Evolutionary conservation across 2,888 invertebrate species (phyloP), one percentile per base, ranked within the genome.

Genomic region (Synergus umbraculus): DNA sequence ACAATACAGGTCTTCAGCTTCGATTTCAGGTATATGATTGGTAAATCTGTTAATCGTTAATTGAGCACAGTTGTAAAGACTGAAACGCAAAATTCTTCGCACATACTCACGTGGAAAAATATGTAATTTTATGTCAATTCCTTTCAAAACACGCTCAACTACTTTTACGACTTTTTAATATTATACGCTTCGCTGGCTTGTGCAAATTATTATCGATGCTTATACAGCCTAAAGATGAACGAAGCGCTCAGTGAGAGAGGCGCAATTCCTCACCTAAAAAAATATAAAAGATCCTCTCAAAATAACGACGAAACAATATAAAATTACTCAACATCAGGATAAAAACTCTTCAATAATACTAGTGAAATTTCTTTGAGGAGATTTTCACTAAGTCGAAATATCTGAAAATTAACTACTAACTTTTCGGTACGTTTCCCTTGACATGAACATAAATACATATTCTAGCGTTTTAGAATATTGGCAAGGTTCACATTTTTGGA

Each of bases 1-100:
- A 86, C 88, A 87, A 90, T 87, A 85, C 86, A 87, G 86, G 85
- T 86, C 80, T 86, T 86, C 88, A 89, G 86, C 84, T 88, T 88
- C 81, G 83, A 86, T 85, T 84, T 82, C 81, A 29, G 12, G 63
- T 29, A 29, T 29, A 63, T 63, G 29, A 13, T 63, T 22, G 65
- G 78, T 77, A 76, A 82, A 78, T 81, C 80, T 80, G 84, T 83
- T 85, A 83, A 77, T 80, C 67, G 81, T 86, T 86, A 83, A 86
- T 89, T 87, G 87, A 86, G 86, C 85, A 85, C 82, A 82, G 84
- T 81, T 78, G 84, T 85, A 64, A 81, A 83, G 82, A 85, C 81
- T 54, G 67, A 81, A 78, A 81, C 76, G 58, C 76, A 83, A 82
- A 69, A 73, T 46, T 76, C 18, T 78, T 18, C 66, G 43, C 29